phyloP scores from a whole-genome alignment of 1,140 invertebrate species.

The Mizuhopecten yessoensis region DNA sequence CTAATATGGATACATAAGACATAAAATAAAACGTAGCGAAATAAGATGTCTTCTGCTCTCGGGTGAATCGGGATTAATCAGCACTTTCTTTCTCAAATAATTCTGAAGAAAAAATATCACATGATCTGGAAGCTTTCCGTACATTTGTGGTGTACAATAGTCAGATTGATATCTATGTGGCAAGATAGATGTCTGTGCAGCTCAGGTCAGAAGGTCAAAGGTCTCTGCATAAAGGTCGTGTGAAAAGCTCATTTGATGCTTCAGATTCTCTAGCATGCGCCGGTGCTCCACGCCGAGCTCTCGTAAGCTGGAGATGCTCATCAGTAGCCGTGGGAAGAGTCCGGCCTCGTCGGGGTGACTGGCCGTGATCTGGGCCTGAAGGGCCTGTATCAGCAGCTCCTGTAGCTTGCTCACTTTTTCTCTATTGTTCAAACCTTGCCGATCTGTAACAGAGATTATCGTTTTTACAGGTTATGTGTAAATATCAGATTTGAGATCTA shows the following conservation, averaged over 20 bases:
- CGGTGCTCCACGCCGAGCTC: constrained; percentile 82
- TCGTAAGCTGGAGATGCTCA: constrained; percentile 82
- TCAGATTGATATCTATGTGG: not conserved
- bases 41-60: constrained; percentile 15
- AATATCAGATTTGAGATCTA: no score
- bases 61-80: constrained; percentile 22
- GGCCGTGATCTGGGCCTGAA: constrained; percentile 76
- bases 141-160: constrained; percentile 39
- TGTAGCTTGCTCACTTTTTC: constrained; percentile 81
- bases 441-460: constrained; percentile 77
- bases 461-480: no score
- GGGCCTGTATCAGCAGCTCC: constrained; percentile 80
- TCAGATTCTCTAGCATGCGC: constrained; percentile 79
- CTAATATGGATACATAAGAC: constrained; percentile 8
- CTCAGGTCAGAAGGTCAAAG: constrained; percentile 76
- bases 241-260: constrained; percentile 80
- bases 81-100: constrained; percentile 39
- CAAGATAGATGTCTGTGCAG: not conserved
- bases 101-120: constrained; percentile 33
- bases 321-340: constrained; percentile 81
- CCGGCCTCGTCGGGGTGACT: constrained; percentile 78
- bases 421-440: constrained; percentile 79
- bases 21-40: not conserved
- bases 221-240: constrained; percentile 81
- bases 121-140: constrained; percentile 26